A percentile compares a stretch with the other conserved stretches of the same genome.
Evolutionary conservation across 2,113 vertebrate species (phyloP).

Genomic region (Murina feae): DNA sequence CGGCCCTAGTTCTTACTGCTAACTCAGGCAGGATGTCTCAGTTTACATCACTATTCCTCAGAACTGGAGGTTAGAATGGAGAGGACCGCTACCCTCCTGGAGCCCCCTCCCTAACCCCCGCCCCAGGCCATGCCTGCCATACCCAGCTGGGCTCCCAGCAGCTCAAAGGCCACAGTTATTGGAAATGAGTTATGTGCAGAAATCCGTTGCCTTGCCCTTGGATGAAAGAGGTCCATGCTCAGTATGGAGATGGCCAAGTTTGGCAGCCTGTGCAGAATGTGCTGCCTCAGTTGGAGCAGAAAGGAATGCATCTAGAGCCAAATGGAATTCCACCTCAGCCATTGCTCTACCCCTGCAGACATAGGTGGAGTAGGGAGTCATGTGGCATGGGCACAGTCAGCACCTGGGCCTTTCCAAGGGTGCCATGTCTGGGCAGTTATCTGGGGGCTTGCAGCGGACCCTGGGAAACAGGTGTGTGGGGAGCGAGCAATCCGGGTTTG

Average conservation of each 20-base stretch:
- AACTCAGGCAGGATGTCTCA: conserved; percentile 58
- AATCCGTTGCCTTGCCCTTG: background rate
- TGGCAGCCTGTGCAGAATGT: conserved; percentile 41
- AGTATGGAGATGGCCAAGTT: background rate
- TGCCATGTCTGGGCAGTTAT: background rate
- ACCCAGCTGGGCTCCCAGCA: background rate
- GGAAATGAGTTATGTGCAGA: background rate
- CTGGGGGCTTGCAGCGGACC: background rate
- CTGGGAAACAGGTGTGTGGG: background rate
- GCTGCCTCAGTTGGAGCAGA: background rate
- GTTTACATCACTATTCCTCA: background rate
- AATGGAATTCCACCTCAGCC: conserved; percentile 36
- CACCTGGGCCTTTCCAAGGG: background rate
- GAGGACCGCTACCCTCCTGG: background rate
- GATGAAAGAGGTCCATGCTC: background rate
- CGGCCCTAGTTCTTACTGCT: conserved; percentile 6
- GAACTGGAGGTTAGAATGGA: background rate
- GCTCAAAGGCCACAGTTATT: background rate
- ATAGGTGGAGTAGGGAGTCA: background rate
- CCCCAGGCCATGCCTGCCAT: background rate
- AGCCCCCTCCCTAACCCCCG: background rate
- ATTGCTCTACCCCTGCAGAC: conserved; percentile 29
- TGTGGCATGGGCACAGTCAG: background rate
- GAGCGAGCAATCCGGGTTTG: background rate
- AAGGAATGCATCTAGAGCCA: background rate